Percentiles rank a stretch among this genome's conserved stretches.
Conservation (phyloP, 2,888 invertebrate species). For the Polydrusus tereticollis region DNA sequence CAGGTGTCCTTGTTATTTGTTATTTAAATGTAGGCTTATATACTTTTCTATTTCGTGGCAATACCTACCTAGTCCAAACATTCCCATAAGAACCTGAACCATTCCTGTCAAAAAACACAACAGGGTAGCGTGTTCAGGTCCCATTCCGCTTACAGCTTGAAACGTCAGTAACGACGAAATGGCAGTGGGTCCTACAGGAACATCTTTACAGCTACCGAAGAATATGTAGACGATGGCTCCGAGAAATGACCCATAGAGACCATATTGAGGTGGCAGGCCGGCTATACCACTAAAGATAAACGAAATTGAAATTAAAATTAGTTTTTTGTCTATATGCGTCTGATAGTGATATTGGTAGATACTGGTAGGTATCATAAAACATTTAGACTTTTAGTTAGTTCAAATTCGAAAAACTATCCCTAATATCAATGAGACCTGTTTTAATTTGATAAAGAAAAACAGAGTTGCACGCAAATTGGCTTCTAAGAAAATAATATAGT, state of each 20-base stretch:
- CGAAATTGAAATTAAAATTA: no score
- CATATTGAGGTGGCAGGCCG: constrained; percentile 83
- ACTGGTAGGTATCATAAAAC: no score
- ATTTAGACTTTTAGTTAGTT: no score
- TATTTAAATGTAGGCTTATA: no score
- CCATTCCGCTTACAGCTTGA: constrained; percentile 78
- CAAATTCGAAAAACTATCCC: no score
- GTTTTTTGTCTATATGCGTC: background rate
- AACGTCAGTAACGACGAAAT: constrained; percentile 89
- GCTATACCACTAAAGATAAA: constrained; percentile 54
- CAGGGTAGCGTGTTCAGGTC: constrained; percentile 78
- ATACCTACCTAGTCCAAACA: constrained; percentile 79
- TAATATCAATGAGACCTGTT: no score
- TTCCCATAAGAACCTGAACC: constrained; percentile 84
- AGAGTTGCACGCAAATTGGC: no score
- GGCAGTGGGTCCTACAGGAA: constrained; percentile 93
- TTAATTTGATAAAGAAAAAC: no score
- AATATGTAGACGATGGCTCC: constrained; percentile 92
- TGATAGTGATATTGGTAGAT: no score
- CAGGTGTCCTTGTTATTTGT: no score
- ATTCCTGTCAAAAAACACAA: constrained; percentile 82
- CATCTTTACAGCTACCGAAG: constrained; percentile 92
- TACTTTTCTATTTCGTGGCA: background rate
- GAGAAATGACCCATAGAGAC: constrained; percentile 93
- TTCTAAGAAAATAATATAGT: no score